phyloP scores from a whole-genome alignment of 2,888 invertebrate species.

The Asteroscopus sphinx region DNA sequence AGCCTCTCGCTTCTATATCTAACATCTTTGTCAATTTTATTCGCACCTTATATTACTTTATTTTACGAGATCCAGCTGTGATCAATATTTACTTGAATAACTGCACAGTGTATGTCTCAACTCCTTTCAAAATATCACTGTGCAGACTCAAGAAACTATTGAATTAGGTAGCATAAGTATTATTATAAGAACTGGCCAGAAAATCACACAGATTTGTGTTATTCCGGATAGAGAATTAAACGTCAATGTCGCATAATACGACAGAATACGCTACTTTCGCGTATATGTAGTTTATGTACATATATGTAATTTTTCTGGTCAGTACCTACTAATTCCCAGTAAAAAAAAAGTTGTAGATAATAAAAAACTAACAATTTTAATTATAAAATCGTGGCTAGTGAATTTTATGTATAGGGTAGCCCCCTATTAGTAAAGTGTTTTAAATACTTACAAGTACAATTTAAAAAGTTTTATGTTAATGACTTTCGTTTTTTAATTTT shows the following conservation, averaged over 20 bases:
- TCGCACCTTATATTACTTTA: neutral
- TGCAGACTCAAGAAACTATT: constrained; percentile 10
- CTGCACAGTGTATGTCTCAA: neutral
- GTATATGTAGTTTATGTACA: too few species aligned
- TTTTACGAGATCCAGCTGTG: constrained; percentile 17
- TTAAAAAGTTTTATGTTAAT: constrained; percentile 32
- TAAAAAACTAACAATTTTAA: constrained; percentile 47
- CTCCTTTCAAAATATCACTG: neutral
- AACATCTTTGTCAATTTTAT: too few species aligned
- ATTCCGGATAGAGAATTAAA: too few species aligned
- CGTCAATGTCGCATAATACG: too few species aligned
- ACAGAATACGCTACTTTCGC: too few species aligned
- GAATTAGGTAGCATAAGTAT: constrained; percentile 21
- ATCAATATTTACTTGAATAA: constrained; percentile 21
- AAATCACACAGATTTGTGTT: neutral
- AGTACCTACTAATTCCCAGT: neutral
- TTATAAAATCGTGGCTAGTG: constrained; percentile 69
- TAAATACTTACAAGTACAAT: constrained; percentile 59
- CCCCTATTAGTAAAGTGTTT: constrained; percentile 56
- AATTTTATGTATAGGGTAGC: constrained; percentile 61
- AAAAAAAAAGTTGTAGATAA: constrained; percentile 20
- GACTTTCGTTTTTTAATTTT: constrained; percentile 16
- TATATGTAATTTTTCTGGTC: constrained; percentile 6
- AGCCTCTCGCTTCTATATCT: too few species aligned
- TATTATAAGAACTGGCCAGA: constrained; percentile 6